Percentiles rank a stretch among this genome's conserved stretches.
Evolutionary conservation across 2,888 invertebrate species (phyloP).

Genomic region (Agrochola litura): DNA sequence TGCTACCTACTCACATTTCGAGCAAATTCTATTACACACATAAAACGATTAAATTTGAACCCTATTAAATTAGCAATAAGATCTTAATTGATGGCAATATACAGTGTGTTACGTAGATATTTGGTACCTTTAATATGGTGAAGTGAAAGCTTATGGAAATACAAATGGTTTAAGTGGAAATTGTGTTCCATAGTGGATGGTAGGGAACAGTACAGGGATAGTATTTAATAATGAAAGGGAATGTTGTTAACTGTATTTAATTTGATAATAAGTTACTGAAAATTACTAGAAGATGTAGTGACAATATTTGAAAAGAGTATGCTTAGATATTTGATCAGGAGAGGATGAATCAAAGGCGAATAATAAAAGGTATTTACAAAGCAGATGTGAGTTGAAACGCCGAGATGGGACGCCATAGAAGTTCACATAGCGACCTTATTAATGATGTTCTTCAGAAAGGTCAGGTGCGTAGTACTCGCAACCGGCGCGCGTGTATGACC

Average conservation of each 20-base stretch:
- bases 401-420: neutral
- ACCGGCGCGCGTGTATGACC: neutral
- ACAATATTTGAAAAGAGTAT: neutral
- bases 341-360: neutral
- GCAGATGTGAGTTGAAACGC: neutral
- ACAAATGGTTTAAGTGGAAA: conserved; percentile 55
- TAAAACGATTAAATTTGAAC: conserved; percentile 65
- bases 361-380: neutral
- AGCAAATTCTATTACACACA: conserved; percentile 71
- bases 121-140: conserved; percentile 54
- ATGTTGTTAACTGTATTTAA: neutral
- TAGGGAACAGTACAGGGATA: too few species aligned
- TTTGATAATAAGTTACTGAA: neutral
- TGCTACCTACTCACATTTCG: conserved; percentile 77
- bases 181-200: conserved; percentile 29
- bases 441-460: neutral
- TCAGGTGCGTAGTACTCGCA: neutral
- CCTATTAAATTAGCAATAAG: conserved; percentile 60
- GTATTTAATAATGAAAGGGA: neutral
- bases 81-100: conserved; percentile 47
- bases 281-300: neutral
- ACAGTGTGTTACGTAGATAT: conserved; percentile 34
- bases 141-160: conserved; percentile 62
- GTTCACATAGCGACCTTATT: neutral
- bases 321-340: neutral